Conservation (phyloP, 2,113 vertebrate species). For the Heterochromis multidens region DNA sequence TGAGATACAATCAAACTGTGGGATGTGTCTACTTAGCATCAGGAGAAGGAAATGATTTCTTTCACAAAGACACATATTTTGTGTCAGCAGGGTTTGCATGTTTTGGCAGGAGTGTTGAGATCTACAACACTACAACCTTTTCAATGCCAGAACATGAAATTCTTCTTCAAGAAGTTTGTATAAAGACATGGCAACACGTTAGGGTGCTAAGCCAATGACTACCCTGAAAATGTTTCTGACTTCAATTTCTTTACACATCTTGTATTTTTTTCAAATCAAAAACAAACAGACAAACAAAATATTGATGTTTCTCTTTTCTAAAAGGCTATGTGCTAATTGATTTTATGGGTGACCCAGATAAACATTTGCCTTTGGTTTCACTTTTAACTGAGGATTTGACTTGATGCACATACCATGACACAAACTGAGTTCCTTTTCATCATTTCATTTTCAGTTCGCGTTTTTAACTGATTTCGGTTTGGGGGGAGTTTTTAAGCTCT, state of each 20-base stretch:
- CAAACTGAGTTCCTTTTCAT: neutral
- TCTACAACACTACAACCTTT: neutral
- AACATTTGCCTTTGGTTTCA: neutral
- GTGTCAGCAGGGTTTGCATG: neutral
- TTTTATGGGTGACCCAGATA: too few relatives aligned
- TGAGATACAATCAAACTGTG: neutral
- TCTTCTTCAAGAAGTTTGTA: neutral
- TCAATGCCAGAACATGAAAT: neutral
- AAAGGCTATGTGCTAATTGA: too few relatives aligned
- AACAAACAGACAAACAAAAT: too few relatives aligned
- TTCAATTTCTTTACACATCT: too few relatives aligned
- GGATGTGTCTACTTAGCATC: neutral
- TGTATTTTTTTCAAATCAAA: too few relatives aligned
- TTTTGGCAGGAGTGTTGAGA: neutral
- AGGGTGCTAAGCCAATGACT: too few relatives aligned
- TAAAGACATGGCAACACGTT: neutral
- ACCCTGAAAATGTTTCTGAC: too few relatives aligned
- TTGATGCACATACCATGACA: neutral
- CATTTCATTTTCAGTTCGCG: neutral
- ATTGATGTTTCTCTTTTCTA: too few relatives aligned
- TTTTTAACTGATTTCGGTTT: neutral
- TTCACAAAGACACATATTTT: neutral
- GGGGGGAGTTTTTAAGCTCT: neutral
- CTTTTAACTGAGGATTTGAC: neutral
- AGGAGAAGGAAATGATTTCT: neutral